Evolutionary conservation across 37 sponge, comb jelly and placozoan genomes (phyloP).

Genomic region (Mnemiopsis leidyi): DNA sequence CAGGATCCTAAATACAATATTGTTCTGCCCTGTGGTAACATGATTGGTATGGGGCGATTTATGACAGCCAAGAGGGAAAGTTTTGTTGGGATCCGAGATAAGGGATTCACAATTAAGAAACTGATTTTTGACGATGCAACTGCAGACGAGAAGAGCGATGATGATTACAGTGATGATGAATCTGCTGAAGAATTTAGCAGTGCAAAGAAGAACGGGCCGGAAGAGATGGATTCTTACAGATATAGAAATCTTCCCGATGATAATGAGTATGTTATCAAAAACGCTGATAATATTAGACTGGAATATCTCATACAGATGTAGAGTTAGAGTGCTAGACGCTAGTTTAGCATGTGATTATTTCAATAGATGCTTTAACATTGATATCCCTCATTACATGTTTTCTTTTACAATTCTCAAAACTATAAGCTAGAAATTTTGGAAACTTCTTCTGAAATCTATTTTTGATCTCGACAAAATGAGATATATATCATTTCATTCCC

Average conservation of each 20-base stretch:
- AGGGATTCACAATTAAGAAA: not conserved
- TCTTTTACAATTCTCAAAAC: no score
- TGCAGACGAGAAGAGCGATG: not conserved
- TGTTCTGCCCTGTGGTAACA: not conserved
- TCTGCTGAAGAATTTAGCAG: not conserved
- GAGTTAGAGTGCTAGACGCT: no score
- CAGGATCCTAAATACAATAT: not conserved
- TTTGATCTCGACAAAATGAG: no score
- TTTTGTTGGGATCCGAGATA: not conserved
- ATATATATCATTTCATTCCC: no score
- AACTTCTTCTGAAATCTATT: no score
- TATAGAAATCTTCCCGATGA: not conserved
- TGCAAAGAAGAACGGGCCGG: not conserved
- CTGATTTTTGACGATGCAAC: no score
- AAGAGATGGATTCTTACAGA: not conserved
- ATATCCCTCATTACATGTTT: no score
- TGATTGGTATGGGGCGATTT: not conserved
- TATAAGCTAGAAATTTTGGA: no score
- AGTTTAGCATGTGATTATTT: no score
- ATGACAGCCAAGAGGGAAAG: not conserved
- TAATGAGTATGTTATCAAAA: not conserved
- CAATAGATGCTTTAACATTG: no score
- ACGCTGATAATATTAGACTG: constrained; percentile 17
- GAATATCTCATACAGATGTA: constrained; percentile 19
- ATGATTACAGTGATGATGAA: not conserved